Percentiles rank a stretch among this genome's conserved stretches.
phyloP scores from a whole-genome alignment of 2,888 invertebrate genomes.

The Eupithecia abbreviata region DNA sequence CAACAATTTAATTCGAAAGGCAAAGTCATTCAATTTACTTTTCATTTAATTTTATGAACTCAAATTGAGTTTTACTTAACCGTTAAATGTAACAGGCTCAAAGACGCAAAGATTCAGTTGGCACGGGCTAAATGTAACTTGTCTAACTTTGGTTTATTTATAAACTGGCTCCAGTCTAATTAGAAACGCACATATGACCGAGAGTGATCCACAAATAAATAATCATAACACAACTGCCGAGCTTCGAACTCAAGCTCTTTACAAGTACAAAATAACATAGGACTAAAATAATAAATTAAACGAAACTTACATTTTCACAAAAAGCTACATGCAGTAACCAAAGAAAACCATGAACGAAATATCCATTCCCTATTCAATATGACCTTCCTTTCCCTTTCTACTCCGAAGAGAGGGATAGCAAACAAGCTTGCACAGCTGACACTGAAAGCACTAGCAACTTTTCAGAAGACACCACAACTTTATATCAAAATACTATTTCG shows the following conservation, averaged over 20 bases:
- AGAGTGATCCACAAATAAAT: slow-evolving; percentile 64
- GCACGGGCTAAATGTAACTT: slow-evolving; percentile 66
- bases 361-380: slow-evolving; percentile 60
- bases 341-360: slow-evolving; percentile 76
- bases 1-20: slow-evolving; percentile 7
- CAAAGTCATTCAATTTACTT: slow-evolving; percentile 7
- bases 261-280: slow-evolving; percentile 17
- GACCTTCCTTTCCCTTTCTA: slow-evolving; percentile 77
- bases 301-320: slow-evolving; percentile 71
- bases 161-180: slow-evolving; percentile 70
- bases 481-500: slow-evolving; percentile 55
- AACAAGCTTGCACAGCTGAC: slow-evolving; percentile 71
- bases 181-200: slow-evolving; percentile 67
- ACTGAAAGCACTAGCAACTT: slow-evolving; percentile 81
- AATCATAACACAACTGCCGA: slow-evolving; percentile 55
- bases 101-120: slow-evolving; percentile 49
- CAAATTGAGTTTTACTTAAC: slow-evolving; percentile 21
- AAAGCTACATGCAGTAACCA: slow-evolving; percentile 65
- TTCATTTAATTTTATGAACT: slow-evolving; percentile 12
- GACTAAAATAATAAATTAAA: slow-evolving; percentile 19
- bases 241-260: slow-evolving; percentile 11
- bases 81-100: slow-evolving; percentile 33
- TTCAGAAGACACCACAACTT: slow-evolving; percentile 67
- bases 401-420: slow-evolving; percentile 68
- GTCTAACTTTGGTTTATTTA: slow-evolving; percentile 75